Conservation (phyloP, 2,797 vertebrate species). For the Agapornis canus region DNA sequence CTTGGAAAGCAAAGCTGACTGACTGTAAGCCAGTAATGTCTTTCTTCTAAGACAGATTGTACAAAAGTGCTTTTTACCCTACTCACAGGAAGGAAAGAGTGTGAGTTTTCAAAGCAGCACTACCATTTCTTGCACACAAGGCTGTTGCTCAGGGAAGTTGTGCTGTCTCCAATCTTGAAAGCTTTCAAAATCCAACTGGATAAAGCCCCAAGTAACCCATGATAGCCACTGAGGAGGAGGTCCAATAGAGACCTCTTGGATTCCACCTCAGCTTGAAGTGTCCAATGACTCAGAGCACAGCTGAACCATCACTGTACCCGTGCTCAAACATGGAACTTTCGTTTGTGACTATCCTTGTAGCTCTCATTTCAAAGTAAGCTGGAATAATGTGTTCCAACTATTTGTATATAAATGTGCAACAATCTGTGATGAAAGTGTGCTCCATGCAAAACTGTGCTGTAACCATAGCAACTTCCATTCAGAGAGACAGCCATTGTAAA, state of each 20-base stretch:
- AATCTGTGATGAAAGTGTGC: conserved; percentile 10
- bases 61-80: not conserved
- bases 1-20: not conserved
- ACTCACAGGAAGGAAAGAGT: not conserved
- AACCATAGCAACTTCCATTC: conserved; percentile 51
- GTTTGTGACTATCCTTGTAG: not conserved
- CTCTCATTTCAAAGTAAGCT: not conserved
- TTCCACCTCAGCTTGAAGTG: not conserved
- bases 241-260: not conserved
- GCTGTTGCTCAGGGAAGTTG: not conserved
- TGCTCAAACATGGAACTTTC: not conserved
- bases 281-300: not conserved
- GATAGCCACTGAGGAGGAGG: not conserved
- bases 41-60: not conserved
- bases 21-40: not conserved
- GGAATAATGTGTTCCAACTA: not conserved
- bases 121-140: not conserved
- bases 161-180: not conserved
- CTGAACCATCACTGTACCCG: not conserved
- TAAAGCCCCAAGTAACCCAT: not conserved
- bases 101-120: not conserved
- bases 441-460: conserved; percentile 19
- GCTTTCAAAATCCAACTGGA: not conserved
- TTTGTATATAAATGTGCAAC: conserved; percentile 23
- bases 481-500: conserved; percentile 33